Conservation (phyloP, 2,888 invertebrate species). For the Parochlus steinenii region DNA sequence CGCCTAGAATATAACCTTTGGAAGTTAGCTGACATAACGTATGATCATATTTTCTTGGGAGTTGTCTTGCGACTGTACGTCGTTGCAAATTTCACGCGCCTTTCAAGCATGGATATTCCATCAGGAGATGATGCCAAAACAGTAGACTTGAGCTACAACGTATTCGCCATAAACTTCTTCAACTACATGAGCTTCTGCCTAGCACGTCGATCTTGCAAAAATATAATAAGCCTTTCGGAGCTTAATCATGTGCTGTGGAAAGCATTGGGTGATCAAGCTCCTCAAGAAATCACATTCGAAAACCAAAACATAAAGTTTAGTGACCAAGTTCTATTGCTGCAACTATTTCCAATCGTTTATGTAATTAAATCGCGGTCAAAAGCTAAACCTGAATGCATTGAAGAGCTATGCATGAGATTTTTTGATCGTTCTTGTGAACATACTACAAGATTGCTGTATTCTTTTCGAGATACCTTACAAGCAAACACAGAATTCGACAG, state of each 20-base stretch:
- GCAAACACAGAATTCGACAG: constrained; percentile 16
- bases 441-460: constrained; percentile 42
- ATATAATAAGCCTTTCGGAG: constrained; percentile 28
- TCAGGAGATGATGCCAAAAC: constrained; percentile 4
- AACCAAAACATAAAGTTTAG: constrained; percentile 31
- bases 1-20: constrained; percentile 24
- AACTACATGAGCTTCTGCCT: constrained; percentile 29
- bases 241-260: constrained; percentile 30
- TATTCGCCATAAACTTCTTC: constrained; percentile 26
- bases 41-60: constrained; percentile 23
- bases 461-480: constrained; percentile 36
- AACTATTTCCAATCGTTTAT: constrained; percentile 43
- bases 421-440: constrained; percentile 44
- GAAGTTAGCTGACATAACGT: constrained; percentile 26
- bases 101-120: constrained; percentile 8
- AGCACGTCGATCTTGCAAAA: constrained; percentile 21
- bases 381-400: constrained; percentile 34
- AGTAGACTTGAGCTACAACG: constrained; percentile 15
- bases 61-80: constrained; percentile 19
- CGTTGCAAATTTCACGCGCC: constrained; percentile 11
- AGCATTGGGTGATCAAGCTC: constrained; percentile 23
- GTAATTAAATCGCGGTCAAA: constrained; percentile 22
- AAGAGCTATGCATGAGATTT: constrained; percentile 32
- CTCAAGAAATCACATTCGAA: constrained; percentile 25
- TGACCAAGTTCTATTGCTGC: constrained; percentile 42